Evolutionary conservation across 1,140 invertebrate genomes (phyloP), one percentile per base, ranked within the genome.

Genomic region (Pseudomyrmex sp.): DNA sequence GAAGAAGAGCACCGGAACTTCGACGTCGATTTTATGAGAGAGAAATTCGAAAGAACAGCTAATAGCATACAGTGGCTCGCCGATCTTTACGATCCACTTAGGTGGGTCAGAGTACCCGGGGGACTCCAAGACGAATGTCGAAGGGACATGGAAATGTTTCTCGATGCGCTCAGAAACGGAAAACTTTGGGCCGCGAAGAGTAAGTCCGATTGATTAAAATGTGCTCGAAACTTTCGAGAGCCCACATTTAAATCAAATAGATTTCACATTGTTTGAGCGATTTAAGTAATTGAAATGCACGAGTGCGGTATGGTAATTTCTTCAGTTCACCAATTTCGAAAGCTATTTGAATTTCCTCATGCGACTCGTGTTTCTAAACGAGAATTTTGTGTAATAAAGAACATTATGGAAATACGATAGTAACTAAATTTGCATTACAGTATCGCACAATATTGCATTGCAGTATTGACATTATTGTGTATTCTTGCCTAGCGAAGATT

Each of bases 121-220:
- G 93, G 93, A 66, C 74, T 93, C 26, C 69, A 80, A 0, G 59
- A 86, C 5, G 63, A 94, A 3, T 97, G 96, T 86, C 93, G 93
- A 50, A 85, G 88, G 1, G 95, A 96, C 82, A 93, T 97, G 92
- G 94, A 93, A 56, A 85, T 85, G 3, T 97, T 96, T 87, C 83
- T 97, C 0, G 86, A 87, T 12, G 95, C 95, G 2, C 92, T 97
- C 54, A 93, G 93, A 65, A 93, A 95, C 35, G 96, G 96, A 23
- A 94, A 95, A 66, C 91, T 95, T 20, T 97, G 96, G 96, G 96
- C 96, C 18, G 95, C 96, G 2, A 96, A 96, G 94, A 96, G 96
- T 97, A 91, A 96, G 96, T 96, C 8, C 35, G 15, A 8, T 70
- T 50, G 15, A 76, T 65, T 48, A 74, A 54, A 62, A 23, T 74